A percentile compares a stretch with the other conserved stretches of the same genome.
phyloP scores from a whole-genome alignment of 2,888 invertebrate species.

The Parnassius orleans region DNA sequence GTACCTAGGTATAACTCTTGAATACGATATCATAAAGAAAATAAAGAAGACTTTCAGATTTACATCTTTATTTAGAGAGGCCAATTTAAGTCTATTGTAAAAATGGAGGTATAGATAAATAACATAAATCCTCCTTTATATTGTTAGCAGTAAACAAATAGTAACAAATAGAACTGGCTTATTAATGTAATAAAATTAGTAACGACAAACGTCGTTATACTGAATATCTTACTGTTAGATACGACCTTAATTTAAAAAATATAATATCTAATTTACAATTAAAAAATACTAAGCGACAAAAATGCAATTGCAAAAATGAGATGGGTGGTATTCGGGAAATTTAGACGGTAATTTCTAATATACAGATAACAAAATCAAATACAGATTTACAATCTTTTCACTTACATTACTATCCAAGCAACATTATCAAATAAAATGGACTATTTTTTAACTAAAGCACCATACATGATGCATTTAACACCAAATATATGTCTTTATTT shows the following conservation, averaged over 20 bases:
- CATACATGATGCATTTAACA: slow-evolving; percentile 55
- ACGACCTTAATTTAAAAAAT: slow-evolving; percentile 57
- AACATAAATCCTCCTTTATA: slow-evolving; percentile 11
- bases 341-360: slow-evolving; percentile 40
- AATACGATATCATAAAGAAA: background rate
- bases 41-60: slow-evolving; percentile 46
- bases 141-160: slow-evolving; percentile 53
- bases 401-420: slow-evolving; percentile 21
- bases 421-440: slow-evolving; percentile 40
- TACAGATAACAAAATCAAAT: slow-evolving; percentile 33
- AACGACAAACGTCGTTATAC: slow-evolving; percentile 44
- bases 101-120: slow-evolving; percentile 26
- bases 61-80: slow-evolving; percentile 76
- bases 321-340: slow-evolving; percentile 59
- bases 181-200: slow-evolving; percentile 45
- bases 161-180: slow-evolving; percentile 56
- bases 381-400: slow-evolving; percentile 24
- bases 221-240: slow-evolving; percentile 57
- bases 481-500: slow-evolving; percentile 38
- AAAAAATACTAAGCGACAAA: slow-evolving; percentile 59
- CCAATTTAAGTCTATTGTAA: slow-evolving; percentile 65
- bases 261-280: slow-evolving; percentile 49
- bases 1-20: too few relatives aligned
- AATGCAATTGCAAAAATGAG: slow-evolving; percentile 58
- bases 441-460: slow-evolving; percentile 58